Conservation (phyloP, 2,113 vertebrate species). For the Anguilla rostrata region DNA sequence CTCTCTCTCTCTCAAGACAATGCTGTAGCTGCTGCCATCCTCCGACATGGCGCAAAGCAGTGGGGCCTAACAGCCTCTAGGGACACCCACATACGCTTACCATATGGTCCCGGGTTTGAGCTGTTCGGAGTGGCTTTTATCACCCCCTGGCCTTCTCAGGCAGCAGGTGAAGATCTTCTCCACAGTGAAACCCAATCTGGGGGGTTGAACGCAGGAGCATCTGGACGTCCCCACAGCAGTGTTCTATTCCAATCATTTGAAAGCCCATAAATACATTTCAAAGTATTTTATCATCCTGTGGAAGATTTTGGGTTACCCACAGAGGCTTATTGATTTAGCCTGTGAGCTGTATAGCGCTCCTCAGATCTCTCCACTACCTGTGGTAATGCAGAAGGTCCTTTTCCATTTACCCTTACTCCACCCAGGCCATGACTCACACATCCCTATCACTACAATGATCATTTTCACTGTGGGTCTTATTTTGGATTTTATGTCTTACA, state of each 20-base stretch:
- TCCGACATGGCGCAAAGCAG: neutral
- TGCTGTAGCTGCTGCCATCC: neutral
- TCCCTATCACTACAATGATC: neutral
- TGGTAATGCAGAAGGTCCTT: neutral
- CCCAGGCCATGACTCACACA: neutral
- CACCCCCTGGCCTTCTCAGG: constrained; percentile 34
- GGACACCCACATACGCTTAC: constrained; percentile 36
- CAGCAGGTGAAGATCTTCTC: constrained; percentile 42
- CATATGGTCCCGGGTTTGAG: constrained; percentile 43
- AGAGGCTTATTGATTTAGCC: constrained; percentile 38
- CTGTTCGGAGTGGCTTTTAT: constrained; percentile 48
- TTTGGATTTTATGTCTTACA: neutral
- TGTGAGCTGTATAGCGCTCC: constrained; percentile 47
- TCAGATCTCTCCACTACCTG: constrained; percentile 42
- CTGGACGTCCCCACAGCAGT: constrained; percentile 41
- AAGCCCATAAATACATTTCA: constrained; percentile 42
- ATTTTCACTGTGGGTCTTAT: neutral
- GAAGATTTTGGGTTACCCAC: constrained; percentile 42
- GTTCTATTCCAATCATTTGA: constrained; percentile 25
- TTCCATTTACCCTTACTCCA: constrained; percentile 6
- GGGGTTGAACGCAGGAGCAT: constrained; percentile 53
- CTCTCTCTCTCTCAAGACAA: neutral
- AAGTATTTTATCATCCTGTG: constrained; percentile 53
- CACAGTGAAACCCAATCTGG: constrained; percentile 53
- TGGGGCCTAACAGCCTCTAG: neutral